Evolutionary conservation across 2,113 vertebrate species (phyloP), one percentile per base, ranked within the genome.

Genomic region (Falcunculus frontatus): DNA sequence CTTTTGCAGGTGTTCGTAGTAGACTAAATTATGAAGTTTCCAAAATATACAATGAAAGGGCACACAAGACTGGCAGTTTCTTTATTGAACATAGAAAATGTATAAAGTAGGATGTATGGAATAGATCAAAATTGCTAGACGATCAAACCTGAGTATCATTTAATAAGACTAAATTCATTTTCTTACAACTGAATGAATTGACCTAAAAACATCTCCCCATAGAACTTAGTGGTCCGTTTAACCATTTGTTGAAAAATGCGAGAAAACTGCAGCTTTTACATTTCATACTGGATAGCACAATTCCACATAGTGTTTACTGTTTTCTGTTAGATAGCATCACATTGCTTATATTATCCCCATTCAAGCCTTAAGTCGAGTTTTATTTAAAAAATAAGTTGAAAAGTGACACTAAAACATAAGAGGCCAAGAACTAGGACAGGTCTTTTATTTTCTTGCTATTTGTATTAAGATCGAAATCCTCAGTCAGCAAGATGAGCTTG

Each of bases 141-240:
- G 1, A 97, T 96, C 89, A 98, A 98, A 97, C 98, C 98, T 98
- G 98, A 98, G 98, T 97, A 96, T 98, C 82, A 65, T 90, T 97
- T 73, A 97, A 78, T 95, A 98, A 95, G 95, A 98, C 92, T 96
- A 95, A 90, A 72, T 75, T 26, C 68, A 91, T 86, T 92, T 95
- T 96, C 84, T 97, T 93, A 97, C 78, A 97, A 91, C 39, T 90
- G 89, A 98, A 96, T 63, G 95, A 98, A 98, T 75, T 97, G 97
- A 96, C 97, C 97, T 98, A 97, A 97, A 98, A 97, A 98, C 95
- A 97, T 96, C 95, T 97, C 96, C 92, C 73, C 91, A 79, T 95
- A 89, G 94, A 98, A 97, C 91, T 94, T 79, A 94, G 94, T 98
- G 98, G 97, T 98, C 97, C 98, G 44, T 97, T 98, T 97, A 98